Evolutionary conservation across 2,113 vertebrate species (phyloP), one percentile per base, ranked within the genome.

Genomic region (Smithornis capensis): DNA sequence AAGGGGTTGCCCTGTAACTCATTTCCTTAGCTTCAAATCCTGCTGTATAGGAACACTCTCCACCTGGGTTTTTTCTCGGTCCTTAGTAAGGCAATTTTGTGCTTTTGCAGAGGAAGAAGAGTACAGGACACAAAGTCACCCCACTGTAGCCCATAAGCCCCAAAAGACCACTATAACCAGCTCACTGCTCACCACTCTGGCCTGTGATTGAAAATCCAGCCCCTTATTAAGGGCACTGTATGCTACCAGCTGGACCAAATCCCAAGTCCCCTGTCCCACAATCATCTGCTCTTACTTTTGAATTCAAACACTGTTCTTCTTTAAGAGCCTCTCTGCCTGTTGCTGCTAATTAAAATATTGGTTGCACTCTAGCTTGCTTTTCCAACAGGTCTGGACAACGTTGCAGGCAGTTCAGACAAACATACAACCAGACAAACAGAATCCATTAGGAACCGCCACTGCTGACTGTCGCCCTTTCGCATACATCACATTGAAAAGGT

Each of bases 401-500:
- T 92, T 42, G 75, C 91, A 94, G 73, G 93, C 92, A 96, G 53
- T 88, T 93, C 76, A 94, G 93, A 96, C 88, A 96, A 95, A n/a
- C 94, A 90, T 95, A 10, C 92, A 94, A 64, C 23, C 88, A 89
- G 92, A 2, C 92, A 91, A 96, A 83, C 94, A 75, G 94, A 93
- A 95, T 96, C 96, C 93, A 94, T 93, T 95, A 96, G 95, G 95
- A 97, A 31, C 96, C 95, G 93, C 96, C 95, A 95, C 82, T 78
- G 92, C 93, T 89, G 94, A 93, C 96, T 96, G 95, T 95, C 92
- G 83, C 96, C 93, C 90, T 96, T 96, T 97, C 56, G 16, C 90
- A 95, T 93, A 92, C 94, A 92, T 96, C 94, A 93, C 93, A 14
- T 95, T 97, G 96, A 97, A 97, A 96, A 97, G 96, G 95, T 96